Evolutionary conservation across 2,113 vertebrate genomes (phyloP), one percentile per base, ranked within the genome.

Genomic region (Lichenostomus cassidix): DNA sequence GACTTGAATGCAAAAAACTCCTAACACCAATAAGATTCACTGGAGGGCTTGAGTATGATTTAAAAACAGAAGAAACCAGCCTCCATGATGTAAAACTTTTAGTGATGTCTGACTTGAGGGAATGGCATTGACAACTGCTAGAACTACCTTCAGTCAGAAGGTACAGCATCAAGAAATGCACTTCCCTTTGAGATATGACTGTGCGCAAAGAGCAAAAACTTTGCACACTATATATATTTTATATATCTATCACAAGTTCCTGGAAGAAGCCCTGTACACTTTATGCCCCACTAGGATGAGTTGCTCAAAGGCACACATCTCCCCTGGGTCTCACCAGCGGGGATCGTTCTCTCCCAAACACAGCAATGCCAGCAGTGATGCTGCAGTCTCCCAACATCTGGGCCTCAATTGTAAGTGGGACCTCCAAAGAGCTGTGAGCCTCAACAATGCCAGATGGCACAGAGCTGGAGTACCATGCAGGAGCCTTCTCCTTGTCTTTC

Each of bases 241-340:
- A 46, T 46, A 20, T 46, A 20, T 46, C 7, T 47, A 8, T 21
- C 25, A 28, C 23, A 46, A 29, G 64, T 5, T 62, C 33, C 84
- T 27, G 42, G 8, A 60, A 76, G 28, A 20, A 42, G 29, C 46
- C 49, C 35, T 27, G 31, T 6, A 19, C 2, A 2, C 11, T 21
- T 55, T 3, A 2, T 0, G 0, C 24, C 46, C 44, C 37, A 10
- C 7, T 70, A 65, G 73, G 21, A 31, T 1, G 33, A 69, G 31
- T 3, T 0, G 0, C 42, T 27, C 22, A 7, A 65, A 50, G 58
- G 33, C 31, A n/a, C 41, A 7, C 10, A 3, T 37, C 31, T 50
- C 13, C 60, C 69, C 50, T 4, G 4, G 44, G 47, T 80, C 98
- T 98, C 90, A 99, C 99, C 98, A 99, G 73, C 0, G 98, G 98